Evolutionary conservation across 2,113 vertebrate species (phyloP).

Genomic region (Oplegnathus fasciatus): DNA sequence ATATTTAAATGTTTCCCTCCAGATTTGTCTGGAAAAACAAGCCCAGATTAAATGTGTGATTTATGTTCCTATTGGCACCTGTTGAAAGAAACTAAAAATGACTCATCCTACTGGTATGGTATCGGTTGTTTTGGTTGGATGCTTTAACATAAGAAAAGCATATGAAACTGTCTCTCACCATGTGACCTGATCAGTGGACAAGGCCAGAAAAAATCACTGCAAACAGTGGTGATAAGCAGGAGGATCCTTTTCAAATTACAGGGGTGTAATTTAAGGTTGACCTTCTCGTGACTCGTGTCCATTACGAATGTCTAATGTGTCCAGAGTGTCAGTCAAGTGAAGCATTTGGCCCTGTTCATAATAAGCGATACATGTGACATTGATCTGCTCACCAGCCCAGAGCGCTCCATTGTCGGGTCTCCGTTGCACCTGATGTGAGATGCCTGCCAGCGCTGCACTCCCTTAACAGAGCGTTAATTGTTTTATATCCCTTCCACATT

Average conservation of each 20-base stretch:
- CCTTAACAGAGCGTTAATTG: conserved; percentile 78
- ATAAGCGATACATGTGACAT: conserved; percentile 66
- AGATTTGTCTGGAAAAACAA: conserved; percentile 20
- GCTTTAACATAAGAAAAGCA: conserved; percentile 27
- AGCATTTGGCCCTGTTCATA: conserved; percentile 53
- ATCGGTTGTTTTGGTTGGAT: conserved; percentile 10
- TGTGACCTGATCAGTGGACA: conserved; percentile 22
- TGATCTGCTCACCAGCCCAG: conserved; percentile 57
- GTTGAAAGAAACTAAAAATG: conserved; percentile 30
- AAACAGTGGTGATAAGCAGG: conserved; percentile 14
- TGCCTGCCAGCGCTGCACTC: conserved; percentile 54
- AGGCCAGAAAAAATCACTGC: conserved; percentile 12
- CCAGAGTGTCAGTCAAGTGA: conserved; percentile 62
- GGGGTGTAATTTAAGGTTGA: conserved; percentile 46
- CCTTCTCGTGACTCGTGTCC: conserved; percentile 43
- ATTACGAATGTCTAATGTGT: conserved; percentile 66
- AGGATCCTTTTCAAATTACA: conserved; percentile 27
- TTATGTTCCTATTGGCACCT: conserved; percentile 35
- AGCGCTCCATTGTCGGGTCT: conserved; percentile 58
- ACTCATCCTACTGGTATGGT: conserved; percentile 20
- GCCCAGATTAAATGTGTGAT: conserved; percentile 42
- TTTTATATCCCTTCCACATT: conserved; percentile 70
- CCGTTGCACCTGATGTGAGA: conserved; percentile 74
- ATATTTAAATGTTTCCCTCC: conserved; percentile 49
- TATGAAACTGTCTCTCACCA: conserved; percentile 38